A percentile compares a stretch with the other conserved stretches of the same genome.
Conservation (phyloP, 2,888 invertebrate species). For the Idaea straminata region DNA sequence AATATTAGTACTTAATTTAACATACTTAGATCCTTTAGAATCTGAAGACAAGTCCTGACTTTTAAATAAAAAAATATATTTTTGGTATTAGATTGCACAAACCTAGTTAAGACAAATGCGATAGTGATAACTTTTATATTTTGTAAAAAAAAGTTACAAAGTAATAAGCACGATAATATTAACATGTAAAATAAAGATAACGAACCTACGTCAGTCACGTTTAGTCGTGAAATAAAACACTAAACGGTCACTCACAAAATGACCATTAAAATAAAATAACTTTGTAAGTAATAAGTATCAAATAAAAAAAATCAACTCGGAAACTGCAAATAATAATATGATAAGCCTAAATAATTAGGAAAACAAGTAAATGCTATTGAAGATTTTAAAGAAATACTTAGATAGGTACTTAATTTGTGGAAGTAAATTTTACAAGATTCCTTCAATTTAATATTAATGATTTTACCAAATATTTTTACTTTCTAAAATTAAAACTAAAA, state of each 20-base stretch:
- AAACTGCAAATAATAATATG: slow-evolving; percentile 2
- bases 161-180: neutral
- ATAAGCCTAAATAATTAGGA: slow-evolving; percentile 14
- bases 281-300: neutral
- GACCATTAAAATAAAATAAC: slow-evolving; percentile 22
- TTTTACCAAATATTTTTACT: no score
- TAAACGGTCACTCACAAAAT: slow-evolving; percentile 31
- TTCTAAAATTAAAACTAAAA: no score
- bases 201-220: slow-evolving; percentile 28
- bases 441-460: no score
- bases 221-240: slow-evolving; percentile 29
- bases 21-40: neutral
- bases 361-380: slow-evolving; percentile 1
- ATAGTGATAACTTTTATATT: neutral
- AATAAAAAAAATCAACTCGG: neutral
- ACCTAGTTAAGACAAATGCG: neutral
- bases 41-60: no score
- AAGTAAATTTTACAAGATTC: no score
- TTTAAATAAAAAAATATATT: no score
- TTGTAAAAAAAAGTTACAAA: slow-evolving; percentile 4
- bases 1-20: neutral
- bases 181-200: slow-evolving; percentile 26
- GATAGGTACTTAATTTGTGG: no score
- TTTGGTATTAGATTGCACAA: neutral
- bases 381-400: no score